Evolutionary conservation across 2,888 invertebrate genomes (phyloP).

Genomic region (Podabrus alpinus): DNA sequence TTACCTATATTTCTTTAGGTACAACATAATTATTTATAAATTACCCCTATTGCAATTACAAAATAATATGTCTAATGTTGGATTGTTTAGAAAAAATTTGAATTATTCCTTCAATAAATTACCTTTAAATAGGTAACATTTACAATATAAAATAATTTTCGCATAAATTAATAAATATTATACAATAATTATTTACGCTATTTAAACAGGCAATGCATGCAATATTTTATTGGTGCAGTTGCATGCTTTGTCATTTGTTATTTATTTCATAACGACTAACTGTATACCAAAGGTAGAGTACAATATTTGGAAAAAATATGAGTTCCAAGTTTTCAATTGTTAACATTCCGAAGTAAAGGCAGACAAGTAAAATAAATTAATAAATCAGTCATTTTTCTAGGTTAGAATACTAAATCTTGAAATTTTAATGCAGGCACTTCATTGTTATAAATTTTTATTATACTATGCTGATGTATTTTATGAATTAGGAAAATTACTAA

Average conservation of each 20-base stretch:
- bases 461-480: too few relatives aligned
- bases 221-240: conserved; percentile 29
- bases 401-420: neutral
- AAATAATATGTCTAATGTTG: too few relatives aligned
- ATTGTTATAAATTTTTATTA: neutral
- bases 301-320: neutral
- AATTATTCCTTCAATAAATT: conserved; percentile 14
- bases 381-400: neutral
- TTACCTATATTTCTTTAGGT: too few relatives aligned
- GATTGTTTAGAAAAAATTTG: neutral
- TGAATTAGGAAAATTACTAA: neutral
- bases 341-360: neutral
- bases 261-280: neutral
- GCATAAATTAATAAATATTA: conserved; percentile 19
- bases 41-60: too few relatives aligned
- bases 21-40: too few relatives aligned
- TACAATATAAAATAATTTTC: conserved; percentile 7
- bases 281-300: neutral
- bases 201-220: conserved; percentile 28
- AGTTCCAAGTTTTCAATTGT: neutral
- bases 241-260: conserved; percentile 23
- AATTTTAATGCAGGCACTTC: neutral
- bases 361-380: neutral
- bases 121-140: neutral
- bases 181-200: conserved; percentile 31